phyloP scores from a whole-genome alignment of 2,797 vertebrate species.

The Bovichtus variegatus region DNA sequence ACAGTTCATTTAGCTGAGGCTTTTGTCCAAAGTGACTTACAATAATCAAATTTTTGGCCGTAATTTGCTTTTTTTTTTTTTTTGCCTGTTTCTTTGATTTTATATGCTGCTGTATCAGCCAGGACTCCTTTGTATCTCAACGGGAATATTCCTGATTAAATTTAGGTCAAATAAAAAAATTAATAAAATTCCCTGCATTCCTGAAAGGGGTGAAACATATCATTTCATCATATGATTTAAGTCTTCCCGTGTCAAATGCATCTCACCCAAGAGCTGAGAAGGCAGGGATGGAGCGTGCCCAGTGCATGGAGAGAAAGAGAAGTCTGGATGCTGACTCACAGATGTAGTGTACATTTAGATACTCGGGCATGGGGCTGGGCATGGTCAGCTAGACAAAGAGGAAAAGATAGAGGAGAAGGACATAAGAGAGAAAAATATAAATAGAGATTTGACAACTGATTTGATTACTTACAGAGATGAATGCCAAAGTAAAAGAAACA shows the following conservation, averaged over 20 bases:
- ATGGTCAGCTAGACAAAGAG: constrained; percentile 72
- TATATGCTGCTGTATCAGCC: too few relatives aligned
- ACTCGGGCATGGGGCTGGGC: constrained; percentile 98
- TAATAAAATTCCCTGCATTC: not conserved
- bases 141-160: too few relatives aligned
- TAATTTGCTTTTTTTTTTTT: too few relatives aligned
- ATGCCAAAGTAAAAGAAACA: not conserved
- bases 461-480: not conserved
- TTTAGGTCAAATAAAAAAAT: too few relatives aligned
- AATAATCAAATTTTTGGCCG: too few relatives aligned
- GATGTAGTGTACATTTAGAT: constrained; percentile 99
- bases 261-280: constrained; percentile 97
- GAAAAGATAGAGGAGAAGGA: not conserved
- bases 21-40: too few relatives aligned
- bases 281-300: constrained; percentile 98
- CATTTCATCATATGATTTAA: not conserved
- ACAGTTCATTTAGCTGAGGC: too few relatives aligned
- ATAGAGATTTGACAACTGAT: not conserved
- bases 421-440: not conserved
- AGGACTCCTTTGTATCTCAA: too few relatives aligned
- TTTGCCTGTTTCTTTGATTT: too few relatives aligned
- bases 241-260: constrained; percentile 2
- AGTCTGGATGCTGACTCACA: constrained; percentile 98
- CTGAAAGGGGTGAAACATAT: not conserved
- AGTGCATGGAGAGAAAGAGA: constrained; percentile 99